Percentiles rank a stretch among this genome's conserved stretches.
phyloP scores from a whole-genome alignment of 2,888 invertebrate species.

The Nowickia ferox region DNA sequence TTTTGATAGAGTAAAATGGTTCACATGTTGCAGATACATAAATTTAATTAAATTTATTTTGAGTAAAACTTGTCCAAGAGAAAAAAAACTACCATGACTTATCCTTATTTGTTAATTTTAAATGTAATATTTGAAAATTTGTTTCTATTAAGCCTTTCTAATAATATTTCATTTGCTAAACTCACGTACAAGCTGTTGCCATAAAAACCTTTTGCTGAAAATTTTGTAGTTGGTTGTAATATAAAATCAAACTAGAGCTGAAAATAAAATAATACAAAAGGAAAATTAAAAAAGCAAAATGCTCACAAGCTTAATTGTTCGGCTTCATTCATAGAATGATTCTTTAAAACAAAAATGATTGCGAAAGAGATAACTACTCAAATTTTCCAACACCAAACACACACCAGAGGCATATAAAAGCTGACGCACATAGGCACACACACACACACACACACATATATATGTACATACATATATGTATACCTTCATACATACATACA shows the following conservation, averaged over 20 bases:
- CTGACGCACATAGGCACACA: not conserved
- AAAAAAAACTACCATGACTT: not conserved
- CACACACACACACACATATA: not conserved
- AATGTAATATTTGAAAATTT: constrained; percentile 5
- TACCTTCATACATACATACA: too few relatives aligned
- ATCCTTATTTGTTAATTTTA: not conserved
- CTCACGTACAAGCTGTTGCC: constrained; percentile 52
- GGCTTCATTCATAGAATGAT: constrained; percentile 58
- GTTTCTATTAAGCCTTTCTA: constrained; percentile 21
- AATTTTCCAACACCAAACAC: constrained; percentile 28
- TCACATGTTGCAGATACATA: too few relatives aligned
- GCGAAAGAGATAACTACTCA: constrained; percentile 21
- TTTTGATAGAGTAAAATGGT: too few relatives aligned
- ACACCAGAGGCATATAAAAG: not conserved
- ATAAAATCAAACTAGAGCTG: constrained; percentile 29
- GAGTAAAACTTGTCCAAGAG: too few relatives aligned
- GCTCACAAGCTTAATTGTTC: constrained; percentile 57
- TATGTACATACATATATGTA: not conserved
- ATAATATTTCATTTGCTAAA: constrained; percentile 35
- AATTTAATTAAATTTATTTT: too few relatives aligned
- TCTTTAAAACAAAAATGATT: constrained; percentile 54
- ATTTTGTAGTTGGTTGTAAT: not conserved
- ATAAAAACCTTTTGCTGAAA: not conserved
- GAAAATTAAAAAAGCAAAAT: constrained; percentile 22
- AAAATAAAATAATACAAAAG: constrained; percentile 17